These are phyloP conservation scores for Potorous gilbertii DNA, from an alignment of 2,797 vertebrate genomes.

Conservation along the genomic window DNA sequence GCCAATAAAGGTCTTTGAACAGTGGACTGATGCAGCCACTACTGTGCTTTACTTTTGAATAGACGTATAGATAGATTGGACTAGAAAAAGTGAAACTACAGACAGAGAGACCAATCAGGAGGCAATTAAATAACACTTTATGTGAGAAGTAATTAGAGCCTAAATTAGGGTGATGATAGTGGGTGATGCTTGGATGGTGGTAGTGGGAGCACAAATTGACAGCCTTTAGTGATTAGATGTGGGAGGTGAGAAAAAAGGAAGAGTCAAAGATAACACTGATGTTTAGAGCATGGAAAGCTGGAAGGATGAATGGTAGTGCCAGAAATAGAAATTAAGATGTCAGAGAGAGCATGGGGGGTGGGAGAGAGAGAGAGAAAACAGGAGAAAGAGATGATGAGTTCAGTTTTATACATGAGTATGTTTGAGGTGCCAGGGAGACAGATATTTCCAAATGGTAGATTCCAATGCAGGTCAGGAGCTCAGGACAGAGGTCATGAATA, in stretches of 20 bases:
- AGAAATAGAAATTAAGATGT: background rate
- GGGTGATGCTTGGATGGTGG: background rate
- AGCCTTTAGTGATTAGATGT: background rate
- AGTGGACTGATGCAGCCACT: background rate
- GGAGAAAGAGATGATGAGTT: background rate
- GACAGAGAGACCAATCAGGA: background rate
- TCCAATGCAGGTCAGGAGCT: background rate
- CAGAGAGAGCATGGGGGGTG: background rate
- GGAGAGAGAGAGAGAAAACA: background rate
- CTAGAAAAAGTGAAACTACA: background rate
- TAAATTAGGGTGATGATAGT: background rate
- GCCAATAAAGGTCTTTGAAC: background rate
- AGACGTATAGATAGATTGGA: background rate
- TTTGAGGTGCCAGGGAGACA: background rate
- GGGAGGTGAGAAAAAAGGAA: background rate
- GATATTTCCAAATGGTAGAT: background rate
- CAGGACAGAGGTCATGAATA: background rate
- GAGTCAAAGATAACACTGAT: background rate
- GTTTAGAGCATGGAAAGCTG: background rate
- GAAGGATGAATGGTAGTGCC: background rate
- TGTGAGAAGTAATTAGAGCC: background rate
- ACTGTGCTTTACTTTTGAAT: background rate
- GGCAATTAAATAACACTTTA: background rate
- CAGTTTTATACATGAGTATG: background rate
- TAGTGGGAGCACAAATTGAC: constrained; percentile 4